Base-by-base conservation (phyloP, 2,797 vertebrate genomes). In the Threskiornis aethiopicus region DNA sequence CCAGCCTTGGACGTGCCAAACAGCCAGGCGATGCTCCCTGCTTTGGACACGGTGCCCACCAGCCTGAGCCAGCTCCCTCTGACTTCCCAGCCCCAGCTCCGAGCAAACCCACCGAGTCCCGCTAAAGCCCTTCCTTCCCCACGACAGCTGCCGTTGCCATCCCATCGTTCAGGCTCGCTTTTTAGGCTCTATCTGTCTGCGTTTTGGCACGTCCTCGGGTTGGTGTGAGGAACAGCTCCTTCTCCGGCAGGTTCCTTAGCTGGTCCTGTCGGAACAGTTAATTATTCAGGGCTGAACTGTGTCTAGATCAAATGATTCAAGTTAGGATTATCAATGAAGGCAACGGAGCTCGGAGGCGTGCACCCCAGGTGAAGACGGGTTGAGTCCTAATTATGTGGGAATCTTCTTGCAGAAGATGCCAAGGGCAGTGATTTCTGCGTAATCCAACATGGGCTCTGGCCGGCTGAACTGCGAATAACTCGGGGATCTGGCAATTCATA, bases 381-480 rank as follows among this genome's bases (percentile, higher is more conserved):
- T 55, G 58, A 77, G 72, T 16, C 33, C 69, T 73, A 22, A 33
- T 77, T 88, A 65, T 7, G 29, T 16, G 51, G 59, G 62, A 80
- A 77, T 86, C 79, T 77, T 75, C 81, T 80, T 37, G 33, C 29
- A 59, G 88, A 75, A 71, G 78, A 59, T 81, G 88, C 82, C 94
- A 93, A 75, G 26, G 52, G 44, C 61, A 88, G 91, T 1, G 10
- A 77, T 69, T 92, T 77, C 76, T 86, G 33, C 41, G n/a, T 35
- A 24, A 77, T 19, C 84, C 59, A 69, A 73, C 55, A 29, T 1
- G 29, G 51, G 33, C 16, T 90, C 75, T 64, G 2, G 5, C 64
- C 83, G 72, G 8, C 62, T 69, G 64, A 59, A 72, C 42, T 5
- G 70, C 2, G 52, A 71, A 65, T 12, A 57, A 72, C 47, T 18